These are phyloP conservation scores for Himantopus leucocephalus DNA, from an alignment of 2,113 vertebrate species.

Conservation along the genomic window DNA sequence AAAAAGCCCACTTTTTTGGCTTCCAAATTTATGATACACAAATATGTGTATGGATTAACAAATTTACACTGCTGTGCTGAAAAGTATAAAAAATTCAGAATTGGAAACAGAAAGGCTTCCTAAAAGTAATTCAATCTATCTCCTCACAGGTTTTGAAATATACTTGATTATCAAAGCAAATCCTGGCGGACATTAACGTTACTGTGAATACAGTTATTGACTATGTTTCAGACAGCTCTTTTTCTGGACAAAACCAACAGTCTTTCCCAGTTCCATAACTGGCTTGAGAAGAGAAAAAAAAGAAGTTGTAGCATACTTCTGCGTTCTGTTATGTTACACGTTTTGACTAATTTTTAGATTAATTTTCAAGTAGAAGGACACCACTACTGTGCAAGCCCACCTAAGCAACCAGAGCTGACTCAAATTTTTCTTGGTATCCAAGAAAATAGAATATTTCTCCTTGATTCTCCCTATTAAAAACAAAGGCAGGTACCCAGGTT, in stretches of 20 bases:
- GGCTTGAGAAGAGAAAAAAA: not conserved
- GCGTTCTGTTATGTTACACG: fast-evolving
- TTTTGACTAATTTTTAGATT: not conserved
- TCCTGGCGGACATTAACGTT: not conserved
- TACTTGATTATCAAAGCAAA: not conserved
- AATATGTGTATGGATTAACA: not conserved
- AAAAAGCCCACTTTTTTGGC: not conserved
- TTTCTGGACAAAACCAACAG: not conserved
- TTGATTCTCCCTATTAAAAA: not conserved
- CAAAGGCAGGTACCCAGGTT: not conserved
- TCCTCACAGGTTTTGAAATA: not conserved
- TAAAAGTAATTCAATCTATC: not conserved
- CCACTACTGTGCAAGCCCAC: not conserved
- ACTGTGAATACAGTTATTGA: not conserved
- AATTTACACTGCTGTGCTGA: not conserved
- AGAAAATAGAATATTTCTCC: not conserved
- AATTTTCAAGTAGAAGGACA: not conserved
- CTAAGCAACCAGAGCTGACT: not conserved
- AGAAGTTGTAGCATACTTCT: not conserved
- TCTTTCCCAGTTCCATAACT: not conserved
- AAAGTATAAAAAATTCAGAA: not conserved
- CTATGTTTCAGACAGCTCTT: not conserved
- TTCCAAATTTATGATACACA: not conserved
- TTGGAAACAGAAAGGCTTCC: not conserved
- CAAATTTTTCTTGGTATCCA: not conserved